These are phyloP conservation scores for Theocolax elegans DNA, from an alignment of 1,140 invertebrate genomes.

Conservation along the genomic window DNA sequence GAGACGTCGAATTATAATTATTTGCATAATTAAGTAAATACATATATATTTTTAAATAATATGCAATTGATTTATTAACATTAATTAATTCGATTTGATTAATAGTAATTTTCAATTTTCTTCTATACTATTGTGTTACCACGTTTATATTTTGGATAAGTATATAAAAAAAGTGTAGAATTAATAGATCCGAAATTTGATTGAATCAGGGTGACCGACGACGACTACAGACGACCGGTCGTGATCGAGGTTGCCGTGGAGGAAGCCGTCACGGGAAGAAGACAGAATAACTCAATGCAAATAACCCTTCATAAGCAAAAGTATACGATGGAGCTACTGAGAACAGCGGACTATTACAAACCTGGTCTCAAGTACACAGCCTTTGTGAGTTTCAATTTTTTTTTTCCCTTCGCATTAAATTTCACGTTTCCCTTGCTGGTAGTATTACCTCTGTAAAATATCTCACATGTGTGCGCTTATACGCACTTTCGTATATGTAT, in stretches of 20 bases:
- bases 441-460: conserved; percentile 3
- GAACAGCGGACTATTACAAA: conserved; percentile 87
- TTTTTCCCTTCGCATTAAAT: conserved; percentile 9
- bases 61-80: too few relatives aligned
- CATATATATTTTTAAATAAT: too few relatives aligned
- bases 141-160: too few relatives aligned
- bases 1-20: too few relatives aligned
- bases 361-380: conserved; percentile 86
- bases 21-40: too few relatives aligned
- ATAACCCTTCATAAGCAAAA: conserved; percentile 83
- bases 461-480: too few relatives aligned
- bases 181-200: too few relatives aligned
- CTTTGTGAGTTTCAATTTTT: conserved; percentile 72
- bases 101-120: too few relatives aligned
- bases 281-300: conserved; percentile 81
- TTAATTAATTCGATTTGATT: too few relatives aligned
- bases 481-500: too few relatives aligned
- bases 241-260: conserved; percentile 83
- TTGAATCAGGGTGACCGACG: conserved; percentile 61
- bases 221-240: conserved; percentile 80
- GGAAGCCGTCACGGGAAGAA: conserved; percentile 81
- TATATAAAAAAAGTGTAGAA: too few relatives aligned
- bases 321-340: conserved; percentile 85
- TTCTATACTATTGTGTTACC: too few relatives aligned
- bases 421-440: background rate